Evolutionary conservation across 2,797 vertebrate genomes (phyloP).

Genomic region (Centropyge bicolor): DNA sequence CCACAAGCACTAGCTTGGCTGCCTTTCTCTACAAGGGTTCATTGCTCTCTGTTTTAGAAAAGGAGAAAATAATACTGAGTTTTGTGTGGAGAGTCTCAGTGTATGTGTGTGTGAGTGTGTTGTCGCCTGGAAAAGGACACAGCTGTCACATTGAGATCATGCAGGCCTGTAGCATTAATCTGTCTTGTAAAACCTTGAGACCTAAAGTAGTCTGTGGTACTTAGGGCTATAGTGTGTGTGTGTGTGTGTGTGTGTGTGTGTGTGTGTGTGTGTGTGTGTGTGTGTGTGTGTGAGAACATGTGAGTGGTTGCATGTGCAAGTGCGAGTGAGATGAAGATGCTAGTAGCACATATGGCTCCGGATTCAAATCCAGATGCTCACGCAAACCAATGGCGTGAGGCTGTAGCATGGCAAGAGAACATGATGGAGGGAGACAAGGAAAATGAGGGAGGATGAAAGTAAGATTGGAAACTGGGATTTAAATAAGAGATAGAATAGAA

Average conservation of each 20-base stretch:
- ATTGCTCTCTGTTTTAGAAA: conserved; percentile 53
- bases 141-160: conserved; percentile 80
- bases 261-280: conserved; percentile 28
- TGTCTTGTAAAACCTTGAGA: conserved; percentile 76
- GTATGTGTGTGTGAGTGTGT: conserved; percentile 29
- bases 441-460: conserved; percentile 24
- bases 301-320: conserved; percentile 48
- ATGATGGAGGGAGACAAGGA: conserved; percentile 12
- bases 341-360: conserved; percentile 65
- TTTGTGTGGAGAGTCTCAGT: conserved; percentile 36
- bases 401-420: conserved; percentile 29
- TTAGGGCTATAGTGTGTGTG: conserved; percentile 42
- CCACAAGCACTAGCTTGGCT: conserved; percentile 44
- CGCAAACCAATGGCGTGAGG: conserved; percentile 42
- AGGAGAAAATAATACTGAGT: conserved; percentile 40
- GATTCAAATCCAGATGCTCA: conserved; percentile 72
- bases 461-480: conserved; percentile 18
- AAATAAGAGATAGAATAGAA: conserved; percentile 14
- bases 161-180: conserved; percentile 72
- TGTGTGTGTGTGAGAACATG: conserved; percentile 16
- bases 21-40: conserved; percentile 42
- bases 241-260: conserved; percentile 14
- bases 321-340: conserved; percentile 58
- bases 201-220: conserved; percentile 50
- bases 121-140: conserved; percentile 73